These are phyloP conservation scores for Tipula lateralis DNA, from an alignment of 2,888 invertebrate genomes.

Conservation along the genomic window DNA sequence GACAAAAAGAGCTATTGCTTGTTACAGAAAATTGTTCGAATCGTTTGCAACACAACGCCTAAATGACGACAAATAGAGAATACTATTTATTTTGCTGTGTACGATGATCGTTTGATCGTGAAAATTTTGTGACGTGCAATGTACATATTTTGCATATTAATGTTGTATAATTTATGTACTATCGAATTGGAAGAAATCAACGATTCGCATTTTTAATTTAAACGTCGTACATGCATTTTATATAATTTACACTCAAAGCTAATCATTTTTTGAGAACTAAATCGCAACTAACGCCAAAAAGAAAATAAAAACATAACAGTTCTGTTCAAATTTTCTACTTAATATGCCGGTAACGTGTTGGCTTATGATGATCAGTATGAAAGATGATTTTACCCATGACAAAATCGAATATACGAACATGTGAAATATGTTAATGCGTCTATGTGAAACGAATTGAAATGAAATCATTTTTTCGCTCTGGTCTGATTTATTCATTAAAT, in stretches of 20 bases:
- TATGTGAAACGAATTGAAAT: not conserved
- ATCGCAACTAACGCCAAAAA: not conserved
- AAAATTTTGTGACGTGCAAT: not conserved
- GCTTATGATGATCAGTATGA: not conserved
- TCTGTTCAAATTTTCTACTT: not conserved
- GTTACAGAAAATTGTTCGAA: no score
- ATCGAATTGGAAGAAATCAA: not conserved
- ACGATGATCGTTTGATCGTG: no score
- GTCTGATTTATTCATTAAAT: not conserved
- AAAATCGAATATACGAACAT: not conserved
- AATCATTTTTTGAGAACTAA: not conserved
- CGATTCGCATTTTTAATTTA: not conserved
- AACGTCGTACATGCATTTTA: not conserved
- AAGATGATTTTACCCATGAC: not conserved
- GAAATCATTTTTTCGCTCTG: not conserved
- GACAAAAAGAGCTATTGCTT: no score
- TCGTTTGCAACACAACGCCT: no score
- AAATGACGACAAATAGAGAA: no score
- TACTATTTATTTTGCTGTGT: no score
- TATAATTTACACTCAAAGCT: not conserved
- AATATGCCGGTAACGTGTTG: not conserved
- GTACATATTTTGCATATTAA: not conserved
- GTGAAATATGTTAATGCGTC: conserved; percentile 3
- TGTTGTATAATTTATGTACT: not conserved
- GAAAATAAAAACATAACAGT: not conserved